Evolutionary conservation across 2,888 invertebrate genomes (phyloP), one percentile per base, ranked within the genome.

Genomic region (Protophormia terraenovae): DNA sequence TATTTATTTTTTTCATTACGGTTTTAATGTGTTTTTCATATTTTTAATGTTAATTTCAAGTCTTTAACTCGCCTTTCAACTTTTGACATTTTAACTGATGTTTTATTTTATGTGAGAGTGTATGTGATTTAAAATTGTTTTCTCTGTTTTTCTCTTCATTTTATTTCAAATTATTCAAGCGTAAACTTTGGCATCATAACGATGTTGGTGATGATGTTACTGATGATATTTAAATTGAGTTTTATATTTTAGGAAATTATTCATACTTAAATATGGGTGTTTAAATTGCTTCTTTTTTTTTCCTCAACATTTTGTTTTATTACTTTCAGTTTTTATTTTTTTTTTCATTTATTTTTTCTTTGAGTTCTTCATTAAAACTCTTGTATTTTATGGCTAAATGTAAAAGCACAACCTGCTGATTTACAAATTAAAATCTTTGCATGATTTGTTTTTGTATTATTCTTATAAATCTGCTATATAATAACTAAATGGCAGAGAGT

Each of bases 121-220:
- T 38, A 19, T 35, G n/a, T 14, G 3, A n/a, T n/a, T n/a, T n/a
- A n/a, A n/a, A n/a, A n/a, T n/a, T 60, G 19, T 60, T 45, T 67
- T 45, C 6, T 16, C 10, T 7, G 10, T 38, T 50, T 45, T 47
- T 72, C 29, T 38, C 19, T 53, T 5, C 29, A 22, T 29, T 58
- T 29, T 67, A 22, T 27, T 60, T 73, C 10, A 81, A 67, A 60
- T 81, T 50, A 60, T 60, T 81, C 58, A 81, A 58, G 81, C 50
- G 38, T 47, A 67, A 73, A 72, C 19, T 73, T 66, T 71, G 7
- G 22, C 41, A 64, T 32, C 38, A 38, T 64, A n/a, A 24, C 22
- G 19, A 50, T 47, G 32, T 2, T 47, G 24, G 16, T 60, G 45
- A 41, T 32, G 45, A 35, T 58, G 32, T 66, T 24, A 29, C 3